phyloP scores from a whole-genome alignment of 2,113 vertebrate genomes.

The Nematolebias whitei region DNA sequence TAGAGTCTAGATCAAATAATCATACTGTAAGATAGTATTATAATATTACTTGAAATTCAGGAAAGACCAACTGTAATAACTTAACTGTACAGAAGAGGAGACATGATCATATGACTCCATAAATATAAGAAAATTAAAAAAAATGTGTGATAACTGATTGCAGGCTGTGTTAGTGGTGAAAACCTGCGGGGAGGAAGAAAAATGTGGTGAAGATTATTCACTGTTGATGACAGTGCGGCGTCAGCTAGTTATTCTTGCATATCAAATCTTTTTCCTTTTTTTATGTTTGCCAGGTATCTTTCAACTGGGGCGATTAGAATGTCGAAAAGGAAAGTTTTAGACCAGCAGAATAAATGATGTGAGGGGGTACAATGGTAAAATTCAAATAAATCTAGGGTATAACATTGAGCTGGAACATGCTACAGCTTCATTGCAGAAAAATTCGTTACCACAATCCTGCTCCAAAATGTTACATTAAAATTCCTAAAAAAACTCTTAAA shows the following conservation, averaged over 20 bases:
- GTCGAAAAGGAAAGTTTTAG: slow-evolving; percentile 45
- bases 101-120: neutral
- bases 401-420: slow-evolving; percentile 21
- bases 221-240: slow-evolving; percentile 37
- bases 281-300: slow-evolving; percentile 41
- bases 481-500: too few relatives aligned
- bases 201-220: slow-evolving; percentile 45
- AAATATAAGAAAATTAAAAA: slow-evolving; percentile 9
- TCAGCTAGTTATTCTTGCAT: slow-evolving; percentile 69
- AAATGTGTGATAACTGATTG: slow-evolving; percentile 22
- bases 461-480: too few relatives aligned
- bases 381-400: slow-evolving; percentile 43
- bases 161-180: slow-evolving; percentile 11
- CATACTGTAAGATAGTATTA: neutral
- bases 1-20: neutral
- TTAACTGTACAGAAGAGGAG: neutral
- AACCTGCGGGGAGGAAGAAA: slow-evolving; percentile 51
- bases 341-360: slow-evolving; percentile 25
- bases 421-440: too few relatives aligned
- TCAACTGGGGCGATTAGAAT: slow-evolving; percentile 61
- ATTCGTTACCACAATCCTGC: too few relatives aligned
- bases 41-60: neutral
- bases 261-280: slow-evolving; percentile 49
- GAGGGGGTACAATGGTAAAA: slow-evolving; percentile 22
- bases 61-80: slow-evolving; percentile 1